Conservation (phyloP, 2,888 invertebrate genomes). For the Luperina nickerlii region DNA sequence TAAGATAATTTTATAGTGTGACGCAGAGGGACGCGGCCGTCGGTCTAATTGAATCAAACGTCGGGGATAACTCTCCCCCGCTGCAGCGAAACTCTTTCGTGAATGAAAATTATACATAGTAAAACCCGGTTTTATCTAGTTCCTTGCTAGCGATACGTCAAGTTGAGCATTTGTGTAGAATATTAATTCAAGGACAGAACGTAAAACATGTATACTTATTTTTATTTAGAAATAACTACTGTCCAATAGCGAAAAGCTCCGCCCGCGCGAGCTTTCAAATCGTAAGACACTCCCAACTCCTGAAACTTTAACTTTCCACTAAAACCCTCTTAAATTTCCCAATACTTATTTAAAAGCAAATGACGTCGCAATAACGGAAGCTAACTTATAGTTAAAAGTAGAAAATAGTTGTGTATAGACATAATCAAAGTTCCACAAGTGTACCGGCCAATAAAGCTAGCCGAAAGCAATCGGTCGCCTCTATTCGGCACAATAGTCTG, state of each 20-base stretch:
- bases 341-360: constrained; percentile 37
- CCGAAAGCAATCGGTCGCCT: constrained; percentile 84
- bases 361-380: constrained; percentile 33
- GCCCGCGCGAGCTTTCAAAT: background rate
- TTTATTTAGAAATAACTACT: background rate
- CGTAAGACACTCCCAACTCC: background rate
- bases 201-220: background rate
- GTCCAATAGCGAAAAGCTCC: background rate
- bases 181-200: constrained; percentile 10
- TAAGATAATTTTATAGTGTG: constrained; percentile 80
- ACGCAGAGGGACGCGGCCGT: constrained; percentile 67
- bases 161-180: constrained; percentile 28
- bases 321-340: constrained; percentile 14
- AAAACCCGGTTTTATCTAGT: constrained; percentile 30
- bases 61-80: constrained; percentile 75
- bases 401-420: constrained; percentile 61
- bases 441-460: constrained; percentile 80
- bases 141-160: constrained; percentile 34
- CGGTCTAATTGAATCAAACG: constrained; percentile 80
- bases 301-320: constrained; percentile 11
- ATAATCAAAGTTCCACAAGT: constrained; percentile 74
- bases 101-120: constrained; percentile 39
- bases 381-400: constrained; percentile 51
- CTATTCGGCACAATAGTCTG: constrained; percentile 81
- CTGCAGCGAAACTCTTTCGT: constrained; percentile 74